These are phyloP conservation scores for Caenorhabditis parvicauda DNA, from an alignment of 2,888 invertebrate species.

Conservation along the genomic window DNA sequence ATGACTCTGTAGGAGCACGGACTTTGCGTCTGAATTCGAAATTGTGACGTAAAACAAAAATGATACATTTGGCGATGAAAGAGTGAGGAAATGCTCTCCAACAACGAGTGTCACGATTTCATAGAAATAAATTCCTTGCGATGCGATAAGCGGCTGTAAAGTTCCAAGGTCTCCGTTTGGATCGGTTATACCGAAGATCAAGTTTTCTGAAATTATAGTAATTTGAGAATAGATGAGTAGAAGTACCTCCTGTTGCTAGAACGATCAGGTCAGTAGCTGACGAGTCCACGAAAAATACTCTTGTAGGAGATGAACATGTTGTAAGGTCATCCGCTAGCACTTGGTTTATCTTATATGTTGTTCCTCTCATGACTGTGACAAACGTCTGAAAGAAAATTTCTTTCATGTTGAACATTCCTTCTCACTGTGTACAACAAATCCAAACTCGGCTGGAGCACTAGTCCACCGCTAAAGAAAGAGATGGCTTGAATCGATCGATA, in stretches of 20 bases:
- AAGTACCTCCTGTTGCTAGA: conserved; percentile 40
- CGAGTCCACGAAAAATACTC: conserved; percentile 45
- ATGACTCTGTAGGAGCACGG: conserved; percentile 45
- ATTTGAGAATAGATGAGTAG: not conserved
- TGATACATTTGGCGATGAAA: conserved; percentile 13
- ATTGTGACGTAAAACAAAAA: not conserved
- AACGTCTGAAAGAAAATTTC: conserved; percentile 16
- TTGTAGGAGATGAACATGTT: conserved; percentile 16
- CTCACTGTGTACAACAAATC: too few relatives aligned
- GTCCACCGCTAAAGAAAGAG: conserved; percentile 38
- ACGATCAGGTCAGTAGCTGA: conserved; percentile 36
- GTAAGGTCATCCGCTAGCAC: conserved; percentile 34
- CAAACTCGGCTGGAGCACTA: conserved; percentile 18
- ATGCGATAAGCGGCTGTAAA: conserved; percentile 7
- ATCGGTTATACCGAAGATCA: conserved; percentile 37
- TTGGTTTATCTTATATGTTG: conserved; percentile 39
- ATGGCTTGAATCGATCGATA: conserved; percentile 32
- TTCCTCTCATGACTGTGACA: conserved; percentile 29
- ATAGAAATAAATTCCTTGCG: conserved; percentile 18
- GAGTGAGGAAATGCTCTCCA: conserved; percentile 38
- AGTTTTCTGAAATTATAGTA: conserved; percentile 16
- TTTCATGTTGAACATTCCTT: conserved; percentile 4
- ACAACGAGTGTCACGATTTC: conserved; percentile 23
- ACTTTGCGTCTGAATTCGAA: conserved; percentile 9
- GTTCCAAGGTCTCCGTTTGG: conserved; percentile 34